Percentiles rank a stretch among this genome's conserved stretches.
These are phyloP conservation scores for Paratrypauchen microcephalus DNA, from an alignment of 2,797 vertebrate genomes.

Conservation along the genomic window DNA sequence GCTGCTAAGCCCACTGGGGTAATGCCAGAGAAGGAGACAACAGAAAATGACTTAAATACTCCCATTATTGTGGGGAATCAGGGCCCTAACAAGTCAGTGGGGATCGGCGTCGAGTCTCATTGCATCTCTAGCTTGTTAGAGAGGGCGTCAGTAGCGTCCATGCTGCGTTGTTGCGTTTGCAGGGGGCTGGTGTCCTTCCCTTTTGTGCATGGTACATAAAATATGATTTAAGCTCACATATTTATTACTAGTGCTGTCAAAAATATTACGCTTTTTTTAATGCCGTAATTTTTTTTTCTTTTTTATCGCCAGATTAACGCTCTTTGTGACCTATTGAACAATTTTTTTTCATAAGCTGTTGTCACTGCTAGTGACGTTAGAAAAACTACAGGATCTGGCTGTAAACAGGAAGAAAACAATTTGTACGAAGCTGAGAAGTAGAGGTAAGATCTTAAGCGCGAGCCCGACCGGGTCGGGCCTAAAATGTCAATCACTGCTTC, in stretches of 20 bases:
- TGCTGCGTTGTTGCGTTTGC: conserved; percentile 66
- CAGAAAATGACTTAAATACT: conserved; percentile 77
- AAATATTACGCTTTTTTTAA: too few species aligned
- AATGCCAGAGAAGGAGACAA: conserved; percentile 72
- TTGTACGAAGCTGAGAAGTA: too few species aligned
- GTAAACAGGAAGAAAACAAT: too few species aligned
- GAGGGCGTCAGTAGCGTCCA: conserved; percentile 61
- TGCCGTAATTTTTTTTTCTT: too few species aligned
- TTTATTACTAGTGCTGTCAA: background rate
- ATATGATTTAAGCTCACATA: conserved; percentile 7
- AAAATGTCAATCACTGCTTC: too few species aligned
- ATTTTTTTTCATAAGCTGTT: too few species aligned
- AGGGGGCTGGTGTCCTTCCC: conserved; percentile 32
- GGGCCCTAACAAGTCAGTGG: conserved; percentile 75
- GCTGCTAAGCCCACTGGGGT: conserved; percentile 63
- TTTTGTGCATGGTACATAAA: conserved; percentile 36
- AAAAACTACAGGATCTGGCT: too few species aligned
- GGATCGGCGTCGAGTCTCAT: conserved; percentile 67
- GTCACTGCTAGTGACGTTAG: too few species aligned
- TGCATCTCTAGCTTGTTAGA: conserved; percentile 76
- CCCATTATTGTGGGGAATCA: conserved; percentile 72
- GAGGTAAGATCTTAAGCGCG: too few species aligned
- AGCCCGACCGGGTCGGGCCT: too few species aligned
- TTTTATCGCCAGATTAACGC: too few species aligned
- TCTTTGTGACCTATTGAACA: too few species aligned